Evolutionary conservation across 1,140 invertebrate genomes (phyloP), one percentile per base, ranked within the genome.

Genomic region (Diabrotica virgifera): DNA sequence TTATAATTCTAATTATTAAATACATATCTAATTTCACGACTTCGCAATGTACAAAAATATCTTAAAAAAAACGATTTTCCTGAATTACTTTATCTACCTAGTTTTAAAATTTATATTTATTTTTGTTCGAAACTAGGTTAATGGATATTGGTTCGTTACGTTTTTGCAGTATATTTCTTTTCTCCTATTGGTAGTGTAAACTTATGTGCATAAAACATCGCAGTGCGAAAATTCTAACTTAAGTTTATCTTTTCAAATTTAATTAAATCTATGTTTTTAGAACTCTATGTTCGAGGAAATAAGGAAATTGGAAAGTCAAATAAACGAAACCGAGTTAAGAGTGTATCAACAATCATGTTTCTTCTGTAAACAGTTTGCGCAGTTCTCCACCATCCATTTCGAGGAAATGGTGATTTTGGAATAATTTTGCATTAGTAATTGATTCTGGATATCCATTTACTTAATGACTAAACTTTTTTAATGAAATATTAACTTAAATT

Each of bases 341-440:
- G 46, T 10, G 46, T 10, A 12, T 12, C 9, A 50, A 50, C n/a
- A 10, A 12, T 10, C 46, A 50, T 50, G 46, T 12, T 10, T 9
- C n/a, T 50, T 50, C 46, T 9, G 9, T 12, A 50, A 50, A 10
- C 46, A 10, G 46, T 9, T 9, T 50, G 46, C 9, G n/a, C n/a
- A 10, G 9, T 12, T 50, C 46, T 50, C n/a, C 5, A 10, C 46
- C 2, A 10, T 50, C 2, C 46, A 9, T 2, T 5, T 36, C 64
- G 59, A 11, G 56, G 9, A 58, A 62, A 63, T 67, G 62, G 56
- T 57, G 63, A 61, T 55, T 63, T 62, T 46, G 38, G 63, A 70
- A 68, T 65, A 68, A 70, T 52, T 70, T 70, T 70, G 66, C 69
- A 70, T 70, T 60, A 55, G 54, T 64, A 70, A 68, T 65, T 67